These are phyloP conservation scores for Dicaeum eximium DNA, from an alignment of 2,113 vertebrate species.

Conservation along the genomic window DNA sequence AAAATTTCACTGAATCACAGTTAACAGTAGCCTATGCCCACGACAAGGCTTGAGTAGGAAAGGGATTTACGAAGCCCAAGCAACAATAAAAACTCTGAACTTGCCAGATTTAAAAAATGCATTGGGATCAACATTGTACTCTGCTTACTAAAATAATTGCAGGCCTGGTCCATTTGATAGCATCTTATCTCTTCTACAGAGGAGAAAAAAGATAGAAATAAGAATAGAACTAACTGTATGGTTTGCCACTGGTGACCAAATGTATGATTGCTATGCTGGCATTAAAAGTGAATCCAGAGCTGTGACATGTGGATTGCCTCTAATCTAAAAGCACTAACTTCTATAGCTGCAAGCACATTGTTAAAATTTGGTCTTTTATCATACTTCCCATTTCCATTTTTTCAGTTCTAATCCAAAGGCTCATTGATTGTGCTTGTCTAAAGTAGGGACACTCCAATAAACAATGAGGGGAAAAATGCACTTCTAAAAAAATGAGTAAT, in stretches of 20 bases:
- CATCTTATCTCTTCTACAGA: not conserved
- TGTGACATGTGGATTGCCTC: not conserved
- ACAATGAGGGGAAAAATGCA: not conserved
- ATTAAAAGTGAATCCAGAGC: constrained; percentile 18
- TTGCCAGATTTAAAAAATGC: constrained; percentile 5
- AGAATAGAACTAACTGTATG: not conserved
- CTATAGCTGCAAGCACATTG: not conserved
- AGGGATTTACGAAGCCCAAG: not conserved
- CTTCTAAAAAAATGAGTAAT: constrained; percentile 17
- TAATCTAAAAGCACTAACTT: constrained; percentile 46
- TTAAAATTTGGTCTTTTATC: not conserved
- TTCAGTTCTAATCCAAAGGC: constrained; percentile 25
- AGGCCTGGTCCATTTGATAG: not conserved
- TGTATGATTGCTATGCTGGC: not conserved
- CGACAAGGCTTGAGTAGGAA: not conserved
- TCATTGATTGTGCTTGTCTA: constrained; percentile 30
- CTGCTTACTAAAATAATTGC: constrained; percentile 23
- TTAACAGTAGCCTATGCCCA: not conserved
- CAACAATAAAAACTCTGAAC: not conserved
- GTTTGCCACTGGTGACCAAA: constrained; percentile 2
- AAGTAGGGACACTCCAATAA: not conserved
- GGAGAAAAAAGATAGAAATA: not conserved
- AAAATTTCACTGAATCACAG: constrained; percentile 20
- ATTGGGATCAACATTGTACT: not conserved
- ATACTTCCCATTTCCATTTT: not conserved